A percentile compares a stretch with the other conserved stretches of the same genome.
These are phyloP conservation scores for Pan troglodytes DNA, from an alignment of 2,113 vertebrate species.

Conservation along the genomic window DNA sequence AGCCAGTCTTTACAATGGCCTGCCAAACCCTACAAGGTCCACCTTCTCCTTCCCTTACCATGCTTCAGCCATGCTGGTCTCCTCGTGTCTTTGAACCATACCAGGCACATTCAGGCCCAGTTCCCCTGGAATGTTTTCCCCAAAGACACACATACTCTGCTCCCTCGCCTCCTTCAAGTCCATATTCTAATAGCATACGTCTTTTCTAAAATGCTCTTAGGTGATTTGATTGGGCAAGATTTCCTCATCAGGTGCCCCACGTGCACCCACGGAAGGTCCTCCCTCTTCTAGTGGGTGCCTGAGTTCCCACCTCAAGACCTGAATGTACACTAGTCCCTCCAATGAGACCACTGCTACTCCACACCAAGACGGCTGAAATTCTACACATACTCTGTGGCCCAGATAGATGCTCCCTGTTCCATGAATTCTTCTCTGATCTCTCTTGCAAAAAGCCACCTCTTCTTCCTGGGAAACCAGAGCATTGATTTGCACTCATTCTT, in stretches of 20 bases:
- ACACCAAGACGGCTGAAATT: background rate
- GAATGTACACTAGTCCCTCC: background rate
- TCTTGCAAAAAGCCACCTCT: background rate
- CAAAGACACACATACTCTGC: background rate
- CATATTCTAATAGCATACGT: background rate
- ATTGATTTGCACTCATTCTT: background rate
- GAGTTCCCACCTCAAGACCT: background rate
- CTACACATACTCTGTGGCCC: background rate
- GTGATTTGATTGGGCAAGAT: background rate
- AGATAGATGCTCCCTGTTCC: background rate
- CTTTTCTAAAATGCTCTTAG: constrained; percentile 12
- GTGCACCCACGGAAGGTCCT: background rate
- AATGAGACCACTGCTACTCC: background rate
- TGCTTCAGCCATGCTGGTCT: background rate
- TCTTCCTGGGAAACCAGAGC: background rate
- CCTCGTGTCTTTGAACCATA: background rate
- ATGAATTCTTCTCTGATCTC: background rate
- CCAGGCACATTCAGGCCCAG: background rate
- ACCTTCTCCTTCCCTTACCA: background rate
- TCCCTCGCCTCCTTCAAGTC: background rate
- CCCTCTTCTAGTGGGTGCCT: background rate
- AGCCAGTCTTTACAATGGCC: background rate
- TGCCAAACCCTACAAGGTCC: background rate
- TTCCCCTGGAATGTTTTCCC: background rate
- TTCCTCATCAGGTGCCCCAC: background rate